Evolutionary conservation across 2,797 vertebrate genomes (phyloP).

Genomic region (Takifugu ocellatus): DNA sequence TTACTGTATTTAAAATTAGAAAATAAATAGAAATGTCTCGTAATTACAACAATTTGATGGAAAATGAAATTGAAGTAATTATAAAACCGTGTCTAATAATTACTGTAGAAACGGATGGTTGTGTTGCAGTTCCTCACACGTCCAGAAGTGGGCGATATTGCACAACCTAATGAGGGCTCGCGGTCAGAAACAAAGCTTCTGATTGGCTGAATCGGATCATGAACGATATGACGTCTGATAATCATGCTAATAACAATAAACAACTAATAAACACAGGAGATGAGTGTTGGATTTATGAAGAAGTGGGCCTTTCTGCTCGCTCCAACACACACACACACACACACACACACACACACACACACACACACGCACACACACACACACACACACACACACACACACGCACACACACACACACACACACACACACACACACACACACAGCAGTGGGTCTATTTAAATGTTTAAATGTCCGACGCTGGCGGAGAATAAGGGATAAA

Average conservation of each 20-base stretch:
- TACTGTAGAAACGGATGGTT: too few species aligned
- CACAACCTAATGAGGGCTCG: neutral
- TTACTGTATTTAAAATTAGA: too few species aligned
- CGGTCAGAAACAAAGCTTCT: neutral
- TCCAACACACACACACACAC: too few species aligned
- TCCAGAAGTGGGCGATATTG: neutral
- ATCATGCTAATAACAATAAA: neutral
- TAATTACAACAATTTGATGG: too few species aligned
- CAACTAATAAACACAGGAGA: too few species aligned
- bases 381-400: too few species aligned
- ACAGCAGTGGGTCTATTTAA: conserved; percentile 10
- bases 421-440: conserved; percentile 16
- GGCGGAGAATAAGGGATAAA: too few species aligned
- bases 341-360: too few species aligned
- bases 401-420: conserved; percentile 8
- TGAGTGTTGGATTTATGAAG: neutral
- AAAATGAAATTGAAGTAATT: too few species aligned
- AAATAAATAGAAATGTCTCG: too few species aligned
- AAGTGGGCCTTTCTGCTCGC: neutral
- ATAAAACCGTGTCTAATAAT: too few species aligned
- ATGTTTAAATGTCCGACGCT: conserved; percentile 10
- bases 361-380: too few species aligned
- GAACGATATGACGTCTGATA: neutral
- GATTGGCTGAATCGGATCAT: neutral
- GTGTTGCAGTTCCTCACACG: neutral